These are phyloP conservation scores for Drosophila rubida DNA, from an alignment of 2,888 invertebrate genomes.

Conservation along the genomic window DNA sequence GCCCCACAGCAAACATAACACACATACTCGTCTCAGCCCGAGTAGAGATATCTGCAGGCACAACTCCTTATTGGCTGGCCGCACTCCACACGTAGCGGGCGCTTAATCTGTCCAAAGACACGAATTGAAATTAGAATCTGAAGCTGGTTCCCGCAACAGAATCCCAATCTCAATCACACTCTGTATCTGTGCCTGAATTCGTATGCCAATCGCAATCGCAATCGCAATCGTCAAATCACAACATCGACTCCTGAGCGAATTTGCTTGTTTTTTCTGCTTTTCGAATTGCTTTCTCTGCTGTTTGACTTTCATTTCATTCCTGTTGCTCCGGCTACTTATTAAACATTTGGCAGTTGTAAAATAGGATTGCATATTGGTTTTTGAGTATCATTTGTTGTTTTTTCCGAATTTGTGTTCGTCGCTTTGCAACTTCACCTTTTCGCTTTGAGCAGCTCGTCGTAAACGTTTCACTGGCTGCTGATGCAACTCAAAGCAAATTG, in stretches of 20 bases:
- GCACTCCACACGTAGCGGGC: slow-evolving; percentile 52
- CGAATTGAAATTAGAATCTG: slow-evolving; percentile 51
- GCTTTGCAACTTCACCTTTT: no score
- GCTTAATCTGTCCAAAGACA: slow-evolving; percentile 57
- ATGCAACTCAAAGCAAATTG: no score
- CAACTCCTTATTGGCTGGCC: neutral
- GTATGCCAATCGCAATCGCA: neutral
- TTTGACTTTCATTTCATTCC: no score
- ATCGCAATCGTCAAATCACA: slow-evolving; percentile 36
- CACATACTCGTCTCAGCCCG: neutral
- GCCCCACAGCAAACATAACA: slow-evolving; percentile 10
- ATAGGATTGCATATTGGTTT: no score
- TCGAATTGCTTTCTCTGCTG: no score
- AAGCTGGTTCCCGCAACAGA: slow-evolving; percentile 15
- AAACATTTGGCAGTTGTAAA: no score
- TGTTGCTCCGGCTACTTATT: no score
- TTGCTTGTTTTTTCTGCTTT: neutral
- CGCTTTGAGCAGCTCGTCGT: no score
- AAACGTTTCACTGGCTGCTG: no score
- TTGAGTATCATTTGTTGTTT: no score
- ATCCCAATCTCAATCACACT: slow-evolving; percentile 22
- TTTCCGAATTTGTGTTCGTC: no score
- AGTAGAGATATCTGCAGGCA: neutral
- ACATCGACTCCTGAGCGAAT: neutral
- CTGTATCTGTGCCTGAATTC: no score